phyloP scores from a whole-genome alignment of 2,113 vertebrate species.

The Cottus gobio region DNA sequence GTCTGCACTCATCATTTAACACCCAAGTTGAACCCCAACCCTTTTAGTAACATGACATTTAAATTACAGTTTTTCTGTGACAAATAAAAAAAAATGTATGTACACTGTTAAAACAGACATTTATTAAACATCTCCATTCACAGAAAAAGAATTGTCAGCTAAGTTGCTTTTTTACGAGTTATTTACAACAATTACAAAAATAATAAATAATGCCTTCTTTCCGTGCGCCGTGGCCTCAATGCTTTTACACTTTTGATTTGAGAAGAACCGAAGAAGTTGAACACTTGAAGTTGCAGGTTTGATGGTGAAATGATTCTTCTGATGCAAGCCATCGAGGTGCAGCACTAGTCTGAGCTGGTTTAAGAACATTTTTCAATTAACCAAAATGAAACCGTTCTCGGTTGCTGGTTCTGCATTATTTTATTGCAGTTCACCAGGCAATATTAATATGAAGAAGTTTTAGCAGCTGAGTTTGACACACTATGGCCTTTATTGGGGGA shows the following conservation, averaged over 20 bases:
- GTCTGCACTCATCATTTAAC: not conserved
- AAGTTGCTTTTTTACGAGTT: conserved; percentile 32
- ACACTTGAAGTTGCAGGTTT: not conserved
- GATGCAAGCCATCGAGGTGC: not conserved
- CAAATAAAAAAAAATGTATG: conserved; percentile 55
- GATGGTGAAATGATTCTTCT: conserved; percentile 5
- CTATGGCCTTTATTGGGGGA: not conserved
- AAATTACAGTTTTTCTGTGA: conserved; percentile 17
- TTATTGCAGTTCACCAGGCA: conserved; percentile 20
- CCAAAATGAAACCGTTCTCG: not conserved
- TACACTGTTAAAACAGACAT: conserved; percentile 48
- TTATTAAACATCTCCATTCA: conserved; percentile 34
- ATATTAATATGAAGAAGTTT: not conserved
- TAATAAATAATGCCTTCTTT: conserved; percentile 27
- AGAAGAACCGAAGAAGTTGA: conserved; percentile 1
- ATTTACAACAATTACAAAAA: conserved; percentile 61
- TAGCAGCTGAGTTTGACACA: conserved; percentile 10
- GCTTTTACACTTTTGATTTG: not conserved
- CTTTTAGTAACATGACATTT: not conserved
- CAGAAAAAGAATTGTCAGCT: conserved; percentile 6
- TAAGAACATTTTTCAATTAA: not conserved
- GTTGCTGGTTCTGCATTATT: conserved; percentile 2
- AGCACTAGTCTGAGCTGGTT: not conserved
- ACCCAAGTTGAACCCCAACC: not conserved
- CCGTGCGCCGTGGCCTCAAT: conserved; percentile 4